Base-by-base conservation (phyloP, 2,113 vertebrate species). In the Tenebrosternarchus preto region DNA sequence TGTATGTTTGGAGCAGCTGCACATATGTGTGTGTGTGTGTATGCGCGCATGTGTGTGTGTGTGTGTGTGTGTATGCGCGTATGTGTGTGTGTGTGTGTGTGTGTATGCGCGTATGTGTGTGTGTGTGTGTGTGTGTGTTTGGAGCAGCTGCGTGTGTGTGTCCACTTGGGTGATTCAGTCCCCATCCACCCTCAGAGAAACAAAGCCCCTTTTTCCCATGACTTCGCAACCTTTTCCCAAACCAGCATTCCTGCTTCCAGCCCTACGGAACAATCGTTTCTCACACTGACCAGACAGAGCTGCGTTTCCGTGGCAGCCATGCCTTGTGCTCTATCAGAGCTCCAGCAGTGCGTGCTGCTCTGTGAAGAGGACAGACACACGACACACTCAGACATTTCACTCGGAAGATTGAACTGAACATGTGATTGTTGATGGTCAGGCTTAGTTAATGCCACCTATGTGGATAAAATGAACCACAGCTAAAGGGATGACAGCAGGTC, bases 141-240 rank as follows among this genome's bases (percentile, higher is more conserved):
- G 74, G 8, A 46, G 43, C 43, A 46, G 43, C 43, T n/a, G 68
- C 56, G 68, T 82, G 76, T 79, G 82, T 82, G 88, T 61, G 87
- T 92, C 87, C 88, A 80, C 89, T 83, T 70, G 77, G 83, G 90
- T 91, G 85, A 89, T 92, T 89, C 87, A 87, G 88, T 86, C 89
- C 89, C 92, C 87, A 86, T 85, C 85, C 90, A 86, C 90, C 90
- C 90, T 87, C 82, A 87, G 86, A 91, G 88, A 85, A 83, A 87
- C 90, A 85, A 90, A 89, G 81, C 90, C 88, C 87, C 86, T 87
- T 93, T 91, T 96, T 95, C 95, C 95, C 95, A 94, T 94, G 94
- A 95, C 94, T 95, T 95, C 91, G 86, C 93, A 95, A 91, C 92
- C 93, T 94, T 94, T 95, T 93, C 90, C 92, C 92, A 93, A 94